Conservation (phyloP, 2,888 invertebrate species). For the Pristionchus entomophagus region DNA sequence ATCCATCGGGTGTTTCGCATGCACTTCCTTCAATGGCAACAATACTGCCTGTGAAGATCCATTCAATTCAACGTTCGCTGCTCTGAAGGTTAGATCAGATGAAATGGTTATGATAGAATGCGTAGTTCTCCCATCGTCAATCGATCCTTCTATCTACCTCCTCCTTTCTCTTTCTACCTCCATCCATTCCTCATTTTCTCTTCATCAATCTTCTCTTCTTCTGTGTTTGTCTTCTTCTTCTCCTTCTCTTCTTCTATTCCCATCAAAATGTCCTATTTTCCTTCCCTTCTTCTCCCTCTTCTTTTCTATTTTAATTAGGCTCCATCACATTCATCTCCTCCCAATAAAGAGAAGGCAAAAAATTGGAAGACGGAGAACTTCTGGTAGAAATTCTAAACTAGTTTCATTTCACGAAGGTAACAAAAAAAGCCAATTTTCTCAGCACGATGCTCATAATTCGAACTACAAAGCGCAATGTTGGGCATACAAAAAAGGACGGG, state of each 20-base stretch:
- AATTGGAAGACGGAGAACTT: background rate
- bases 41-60: conserved; percentile 92
- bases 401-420: too few species aligned
- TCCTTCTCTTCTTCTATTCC: conserved; percentile 2
- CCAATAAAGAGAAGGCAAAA: background rate
- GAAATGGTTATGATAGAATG: background rate
- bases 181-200: background rate
- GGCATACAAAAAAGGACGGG: conserved; percentile 92
- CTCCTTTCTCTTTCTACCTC: conserved; percentile 4
- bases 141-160: background rate
- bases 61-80: conserved; percentile 76
- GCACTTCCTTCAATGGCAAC: conserved; percentile 90
- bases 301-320: conserved; percentile 24
- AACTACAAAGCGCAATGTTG: conserved; percentile 91
- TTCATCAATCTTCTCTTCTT: background rate
- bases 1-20: conserved; percentile 94
- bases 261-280: conserved; percentile 32
- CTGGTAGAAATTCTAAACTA: background rate
- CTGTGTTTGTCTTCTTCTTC: background rate
- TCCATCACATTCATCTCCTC: conserved; percentile 43
- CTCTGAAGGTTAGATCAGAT: conserved; percentile 46
- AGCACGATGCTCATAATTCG: conserved; percentile 78
- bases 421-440: conserved; percentile 80
- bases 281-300: background rate
- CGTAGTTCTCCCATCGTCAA: background rate